Evolutionary conservation across 2,888 invertebrate genomes (phyloP).

Genomic region (Nycteola revayana): DNA sequence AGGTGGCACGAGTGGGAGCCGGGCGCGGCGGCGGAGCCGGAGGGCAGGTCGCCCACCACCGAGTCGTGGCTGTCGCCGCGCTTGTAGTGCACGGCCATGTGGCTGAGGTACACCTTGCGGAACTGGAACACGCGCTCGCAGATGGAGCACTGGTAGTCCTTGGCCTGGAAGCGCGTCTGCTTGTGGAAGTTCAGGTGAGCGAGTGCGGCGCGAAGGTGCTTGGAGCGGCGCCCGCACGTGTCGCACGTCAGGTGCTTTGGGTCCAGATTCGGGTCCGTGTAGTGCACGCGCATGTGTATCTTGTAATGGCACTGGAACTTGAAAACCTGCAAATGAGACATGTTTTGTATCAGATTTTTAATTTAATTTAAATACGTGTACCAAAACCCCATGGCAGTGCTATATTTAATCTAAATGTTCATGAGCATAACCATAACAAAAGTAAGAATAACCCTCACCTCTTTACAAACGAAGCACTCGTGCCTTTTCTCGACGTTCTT

Average conservation of each 20-base stretch:
- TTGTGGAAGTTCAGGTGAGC: constrained; percentile 76
- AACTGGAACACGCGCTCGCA: constrained; percentile 72
- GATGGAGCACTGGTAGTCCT: constrained; percentile 75
- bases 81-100: constrained; percentile 74
- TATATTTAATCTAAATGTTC: no score
- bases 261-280: constrained; percentile 63
- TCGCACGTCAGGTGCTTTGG: constrained; percentile 64
- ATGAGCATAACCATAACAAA: no score
- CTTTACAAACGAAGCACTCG: constrained; percentile 71
- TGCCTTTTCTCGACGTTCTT: constrained; percentile 58
- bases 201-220: constrained; percentile 72
- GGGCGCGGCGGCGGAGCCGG: constrained; percentile 37
- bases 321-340: constrained; percentile 55
- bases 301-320: constrained; percentile 70
- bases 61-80: constrained; percentile 69
- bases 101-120: constrained; percentile 68
- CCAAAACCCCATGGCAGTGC: no score
- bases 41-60: constrained; percentile 48
- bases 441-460: no score
- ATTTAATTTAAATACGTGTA: no score
- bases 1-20: constrained; percentile 65
- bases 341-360: no score
- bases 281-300: constrained; percentile 72
- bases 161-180: constrained; percentile 71
- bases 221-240: constrained; percentile 70